phyloP scores from a whole-genome alignment of 2,888 invertebrate genomes.

The Horisme vitalbata region DNA sequence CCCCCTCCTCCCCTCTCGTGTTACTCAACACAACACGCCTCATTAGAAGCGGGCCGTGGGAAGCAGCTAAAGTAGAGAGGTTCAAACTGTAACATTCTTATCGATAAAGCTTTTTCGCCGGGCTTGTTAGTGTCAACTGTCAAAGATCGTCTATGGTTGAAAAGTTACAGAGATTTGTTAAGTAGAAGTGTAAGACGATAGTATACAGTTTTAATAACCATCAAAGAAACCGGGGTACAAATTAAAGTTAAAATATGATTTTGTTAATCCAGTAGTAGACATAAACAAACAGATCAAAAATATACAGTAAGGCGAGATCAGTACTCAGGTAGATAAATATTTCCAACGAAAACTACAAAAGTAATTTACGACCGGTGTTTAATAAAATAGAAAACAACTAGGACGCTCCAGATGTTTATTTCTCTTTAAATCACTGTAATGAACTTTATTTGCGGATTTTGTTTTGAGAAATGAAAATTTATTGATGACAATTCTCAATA shows the following conservation, averaged over 20 bases:
- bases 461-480: slow-evolving; percentile 30
- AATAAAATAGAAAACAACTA: slow-evolving; percentile 29
- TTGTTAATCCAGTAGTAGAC: neutral
- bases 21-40: slow-evolving; percentile 76
- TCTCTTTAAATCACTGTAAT: slow-evolving; percentile 30
- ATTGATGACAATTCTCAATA: slow-evolving; percentile 24
- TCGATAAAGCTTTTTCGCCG: slow-evolving; percentile 22
- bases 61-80: slow-evolving; percentile 61
- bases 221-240: no score
- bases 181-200: no score
- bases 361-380: slow-evolving; percentile 24
- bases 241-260: no score
- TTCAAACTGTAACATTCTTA: slow-evolving; percentile 20
- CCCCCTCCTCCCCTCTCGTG: slow-evolving; percentile 45
- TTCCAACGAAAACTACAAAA: slow-evolving; percentile 21
- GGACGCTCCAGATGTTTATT: slow-evolving; percentile 26
- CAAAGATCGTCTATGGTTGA: neutral
- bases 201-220: no score
- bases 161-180: neutral
- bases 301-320: slow-evolving; percentile 4
- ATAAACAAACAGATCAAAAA: slow-evolving; percentile 10
- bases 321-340: slow-evolving; percentile 16
- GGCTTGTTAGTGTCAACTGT: neutral
- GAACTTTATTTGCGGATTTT: slow-evolving; percentile 29
- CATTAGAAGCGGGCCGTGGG: slow-evolving; percentile 79